phyloP scores from a whole-genome alignment of 1,140 invertebrate species.

The Penaeus indicus region DNA sequence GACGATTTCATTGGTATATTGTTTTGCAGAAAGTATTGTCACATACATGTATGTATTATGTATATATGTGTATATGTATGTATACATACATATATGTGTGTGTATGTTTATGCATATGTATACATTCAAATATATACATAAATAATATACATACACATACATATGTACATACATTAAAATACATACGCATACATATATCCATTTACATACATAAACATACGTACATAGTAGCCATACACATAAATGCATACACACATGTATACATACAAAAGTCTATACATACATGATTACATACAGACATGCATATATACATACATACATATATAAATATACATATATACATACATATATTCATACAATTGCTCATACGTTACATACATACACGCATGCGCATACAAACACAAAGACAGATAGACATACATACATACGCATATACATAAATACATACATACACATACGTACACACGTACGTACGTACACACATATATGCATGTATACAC shows the following conservation, averaged over 20 bases:
- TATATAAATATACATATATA: not conserved
- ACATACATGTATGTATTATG: not conserved
- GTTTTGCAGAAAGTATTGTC: no score
- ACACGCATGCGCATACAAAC: not conserved
- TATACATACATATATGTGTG: not conserved
- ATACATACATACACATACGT: not conserved
- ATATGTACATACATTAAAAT: not conserved
- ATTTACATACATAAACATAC: not conserved
- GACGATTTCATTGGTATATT: no score
- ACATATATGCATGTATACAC: not conserved
- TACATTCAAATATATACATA: not conserved
- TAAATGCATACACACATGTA: not conserved
- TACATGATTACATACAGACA: not conserved
- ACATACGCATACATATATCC: not conserved
- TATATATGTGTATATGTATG: slow-evolving; percentile 1
- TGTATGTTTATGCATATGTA: not conserved
- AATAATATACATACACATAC: not conserved
- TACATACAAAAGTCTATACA: not conserved
- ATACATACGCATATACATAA: not conserved
- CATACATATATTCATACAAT: not conserved
- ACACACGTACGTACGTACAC: not conserved
- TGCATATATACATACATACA: not conserved
- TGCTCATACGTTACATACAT: not conserved
- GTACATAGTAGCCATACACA: not conserved
- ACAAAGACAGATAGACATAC: not conserved